Evolutionary conservation across 2,888 invertebrate genomes (phyloP).

Genomic region (Drosophila lutescens): DNA sequence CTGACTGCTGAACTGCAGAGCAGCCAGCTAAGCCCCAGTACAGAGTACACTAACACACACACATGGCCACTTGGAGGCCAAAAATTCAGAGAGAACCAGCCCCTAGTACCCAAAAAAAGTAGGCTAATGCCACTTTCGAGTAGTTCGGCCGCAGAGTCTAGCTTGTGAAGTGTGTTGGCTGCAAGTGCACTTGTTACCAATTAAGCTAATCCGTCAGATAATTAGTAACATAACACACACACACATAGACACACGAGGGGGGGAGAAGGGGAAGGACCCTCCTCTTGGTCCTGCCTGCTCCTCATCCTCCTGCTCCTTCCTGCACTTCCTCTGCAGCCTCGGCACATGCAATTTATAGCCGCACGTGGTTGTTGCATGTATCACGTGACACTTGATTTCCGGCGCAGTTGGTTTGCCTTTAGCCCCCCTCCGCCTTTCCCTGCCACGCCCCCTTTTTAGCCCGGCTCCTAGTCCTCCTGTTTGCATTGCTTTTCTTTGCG

Average conservation of each 20-base stretch:
- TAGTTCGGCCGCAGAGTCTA: slow-evolving; percentile 70
- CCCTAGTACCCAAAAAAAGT: slow-evolving; percentile 54
- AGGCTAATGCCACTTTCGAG: slow-evolving; percentile 80
- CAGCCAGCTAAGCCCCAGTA: slow-evolving; percentile 31
- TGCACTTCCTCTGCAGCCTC: slow-evolving; percentile 48
- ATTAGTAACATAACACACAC: slow-evolving; percentile 81
- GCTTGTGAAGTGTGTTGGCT: slow-evolving; percentile 69
- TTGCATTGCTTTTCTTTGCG: slow-evolving; percentile 75
- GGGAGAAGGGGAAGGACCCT: slow-evolving; percentile 36
- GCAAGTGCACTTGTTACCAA: slow-evolving; percentile 83
- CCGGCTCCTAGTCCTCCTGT: slow-evolving; percentile 30
- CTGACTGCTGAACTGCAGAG: slow-evolving; percentile 34
- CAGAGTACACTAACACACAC: neutral
- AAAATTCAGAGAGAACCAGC: slow-evolving; percentile 47
- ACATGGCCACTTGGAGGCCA: slow-evolving; percentile 35
- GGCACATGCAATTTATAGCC: slow-evolving; percentile 76
- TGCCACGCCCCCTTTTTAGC: slow-evolving; percentile 9
- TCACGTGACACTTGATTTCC: slow-evolving; percentile 82
- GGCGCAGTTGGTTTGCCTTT: slow-evolving; percentile 50
- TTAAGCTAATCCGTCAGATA: slow-evolving; percentile 84
- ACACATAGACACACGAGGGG: slow-evolving; percentile 16
- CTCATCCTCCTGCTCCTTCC: slow-evolving; percentile 13
- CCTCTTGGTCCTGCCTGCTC: slow-evolving; percentile 18
- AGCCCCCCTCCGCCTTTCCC: neutral
- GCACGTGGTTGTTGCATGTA: slow-evolving; percentile 80